These are phyloP conservation scores for Pipistrellus kuhlii DNA, from an alignment of 2,797 vertebrate genomes.

Conservation along the genomic window DNA sequence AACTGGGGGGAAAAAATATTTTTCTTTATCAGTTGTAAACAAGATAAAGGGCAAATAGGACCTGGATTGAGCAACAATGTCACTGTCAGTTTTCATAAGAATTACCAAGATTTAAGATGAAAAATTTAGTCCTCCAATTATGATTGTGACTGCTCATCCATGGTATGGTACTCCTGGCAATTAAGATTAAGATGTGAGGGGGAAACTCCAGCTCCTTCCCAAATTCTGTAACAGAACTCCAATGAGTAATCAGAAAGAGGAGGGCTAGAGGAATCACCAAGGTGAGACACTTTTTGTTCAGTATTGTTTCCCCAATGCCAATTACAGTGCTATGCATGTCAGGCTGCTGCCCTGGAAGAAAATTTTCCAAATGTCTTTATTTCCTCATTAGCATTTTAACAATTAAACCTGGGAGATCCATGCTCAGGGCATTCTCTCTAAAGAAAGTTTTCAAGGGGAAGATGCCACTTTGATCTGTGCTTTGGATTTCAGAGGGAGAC, in stretches of 20 bases:
- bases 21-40: background rate
- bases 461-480: background rate
- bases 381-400: slow-evolving; percentile 15
- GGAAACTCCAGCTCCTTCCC: background rate
- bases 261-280: background rate
- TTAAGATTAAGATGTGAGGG: background rate
- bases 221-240: background rate
- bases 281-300: background rate
- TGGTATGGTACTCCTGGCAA: background rate
- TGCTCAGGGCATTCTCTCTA: background rate
- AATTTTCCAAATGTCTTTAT: background rate
- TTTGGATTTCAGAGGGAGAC: background rate
- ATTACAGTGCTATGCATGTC: background rate
- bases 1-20: background rate
- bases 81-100: background rate
- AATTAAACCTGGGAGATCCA: background rate
- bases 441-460: background rate
- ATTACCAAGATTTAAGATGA: background rate
- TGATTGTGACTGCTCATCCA: background rate
- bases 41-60: background rate
- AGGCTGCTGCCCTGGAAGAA: background rate
- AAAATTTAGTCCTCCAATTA: background rate
- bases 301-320: background rate
- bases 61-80: background rate
- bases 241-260: background rate